Conservation (phyloP, 2,797 vertebrate genomes). For the Dendrocincla fuliginosa region DNA sequence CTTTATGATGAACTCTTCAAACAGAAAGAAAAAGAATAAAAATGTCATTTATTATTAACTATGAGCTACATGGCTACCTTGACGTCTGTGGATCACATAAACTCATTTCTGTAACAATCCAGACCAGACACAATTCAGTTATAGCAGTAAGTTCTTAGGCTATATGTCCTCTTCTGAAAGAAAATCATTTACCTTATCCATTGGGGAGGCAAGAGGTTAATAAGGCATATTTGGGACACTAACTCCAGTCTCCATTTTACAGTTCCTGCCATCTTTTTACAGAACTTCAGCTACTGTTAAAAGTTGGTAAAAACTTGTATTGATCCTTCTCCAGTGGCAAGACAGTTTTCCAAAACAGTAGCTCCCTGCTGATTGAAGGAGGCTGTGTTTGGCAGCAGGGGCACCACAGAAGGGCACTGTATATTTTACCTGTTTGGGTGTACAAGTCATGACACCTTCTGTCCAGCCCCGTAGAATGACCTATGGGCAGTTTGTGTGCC, state of each 20-base stretch:
- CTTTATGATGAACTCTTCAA: constrained; percentile 6
- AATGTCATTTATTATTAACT: neutral
- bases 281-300: neutral
- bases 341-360: neutral
- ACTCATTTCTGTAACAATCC: neutral
- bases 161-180: rapidly evolving
- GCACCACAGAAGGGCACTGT: rapidly evolving
- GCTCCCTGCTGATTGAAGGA: neutral
- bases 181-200: neutral
- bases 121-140: neutral
- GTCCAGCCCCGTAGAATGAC: neutral
- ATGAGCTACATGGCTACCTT: neutral
- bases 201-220: neutral
- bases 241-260: neutral
- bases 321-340: neutral
- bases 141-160: neutral
- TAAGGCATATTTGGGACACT: neutral
- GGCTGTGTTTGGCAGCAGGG: neutral
- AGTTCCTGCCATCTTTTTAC: neutral
- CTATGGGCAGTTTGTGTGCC: neutral
- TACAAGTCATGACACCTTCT: neutral
- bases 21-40: neutral
- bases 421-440: neutral
- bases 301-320: neutral
- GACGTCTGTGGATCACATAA: neutral